Base-by-base conservation (phyloP, 2,113 vertebrate genomes). In the Corythornis vintsioides region DNA sequence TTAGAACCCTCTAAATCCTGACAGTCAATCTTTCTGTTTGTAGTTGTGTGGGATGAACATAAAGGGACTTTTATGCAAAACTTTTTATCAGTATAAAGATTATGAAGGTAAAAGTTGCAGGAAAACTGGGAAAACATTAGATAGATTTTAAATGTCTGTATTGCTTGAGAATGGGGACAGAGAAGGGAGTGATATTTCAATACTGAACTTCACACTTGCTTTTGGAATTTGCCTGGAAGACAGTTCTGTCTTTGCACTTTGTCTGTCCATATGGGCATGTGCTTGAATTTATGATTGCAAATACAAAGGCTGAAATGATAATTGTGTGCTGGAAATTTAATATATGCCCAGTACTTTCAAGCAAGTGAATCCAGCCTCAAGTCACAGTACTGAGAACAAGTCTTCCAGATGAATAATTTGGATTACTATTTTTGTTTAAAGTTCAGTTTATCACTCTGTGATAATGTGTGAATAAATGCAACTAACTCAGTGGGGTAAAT, bases 171-270 rank as follows among this genome's bases (percentile, higher is more conserved):
- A 48, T 67, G 69, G 92, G 56, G 64, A 89, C 52, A 87, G 79
- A 80, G 84, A 40, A 77, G 25, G 40, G 60, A 77, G 60, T 85
- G 91, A 83, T 88, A 83, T 93, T 94, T 93, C 19, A 15, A 40
- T 91, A 65, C 72, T 86, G 85, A 89, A 81, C 69, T 95, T 95
- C 85, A 96, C 87, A 86, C 89, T 94, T 94, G 85, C 87, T 88
- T 80, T 83, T 93, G 79, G 87, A 94, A 94, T 96, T 94, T 94
- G 79, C 67, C 91, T 92, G 63, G 60, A 95, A 92, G 89, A 88
- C 87, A 88, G 87, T 91, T 95, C 85, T 92, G 91, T 93, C 78
- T 95, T 93, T 92, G 91, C 95, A 91, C 82, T 96, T 93, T 84
- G 56, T 84, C 93, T 96, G 3, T 89, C 91, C 94, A 89, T 95